Evolutionary conservation across 1,140 invertebrate species (phyloP).

Genomic region (Hylyphantes graminicola): DNA sequence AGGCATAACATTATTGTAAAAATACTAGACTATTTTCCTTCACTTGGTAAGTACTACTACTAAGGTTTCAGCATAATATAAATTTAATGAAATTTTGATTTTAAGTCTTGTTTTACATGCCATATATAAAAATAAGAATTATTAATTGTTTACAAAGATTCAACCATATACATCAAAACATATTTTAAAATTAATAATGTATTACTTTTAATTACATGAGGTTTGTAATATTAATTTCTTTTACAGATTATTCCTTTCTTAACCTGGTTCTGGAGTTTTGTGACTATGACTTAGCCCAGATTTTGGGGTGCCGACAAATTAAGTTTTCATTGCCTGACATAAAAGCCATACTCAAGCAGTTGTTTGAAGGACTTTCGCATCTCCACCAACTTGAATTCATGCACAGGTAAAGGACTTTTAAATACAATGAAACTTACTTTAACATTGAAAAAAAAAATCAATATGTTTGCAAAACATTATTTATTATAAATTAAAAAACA

Average conservation of each 20-base stretch:
- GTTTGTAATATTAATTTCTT: too few species aligned
- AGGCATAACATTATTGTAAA: slow-evolving; percentile 99
- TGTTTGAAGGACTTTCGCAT: slow-evolving; percentile 95
- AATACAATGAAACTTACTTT: too few species aligned
- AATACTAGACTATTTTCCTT: slow-evolving; percentile 95
- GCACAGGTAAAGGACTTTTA: slow-evolving; percentile 52
- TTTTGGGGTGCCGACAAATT: slow-evolving; percentile 95
- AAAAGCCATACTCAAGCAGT: slow-evolving; percentile 97
- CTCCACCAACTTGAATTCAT: slow-evolving; percentile 94
- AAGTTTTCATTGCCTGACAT: slow-evolving; percentile 97
- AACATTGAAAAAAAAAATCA: background rate
- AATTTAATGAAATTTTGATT: too few species aligned
- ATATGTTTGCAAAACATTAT: too few species aligned
- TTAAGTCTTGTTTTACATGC: too few species aligned
- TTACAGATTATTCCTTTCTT: slow-evolving; percentile 81
- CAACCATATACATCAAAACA: too few species aligned
- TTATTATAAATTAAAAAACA: too few species aligned
- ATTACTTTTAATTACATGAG: too few species aligned
- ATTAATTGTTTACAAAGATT: too few species aligned
- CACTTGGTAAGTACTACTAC: slow-evolving; percentile 66
- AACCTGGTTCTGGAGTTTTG: slow-evolving; percentile 99
- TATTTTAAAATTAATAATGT: too few species aligned
- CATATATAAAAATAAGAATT: too few species aligned
- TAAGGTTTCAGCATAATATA: too few species aligned
- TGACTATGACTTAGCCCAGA: slow-evolving; percentile 97